A percentile compares a stretch with the other conserved stretches of the same genome.
Conservation (phyloP, 2,888 invertebrate species). For the Drosophila bunnanda region DNA sequence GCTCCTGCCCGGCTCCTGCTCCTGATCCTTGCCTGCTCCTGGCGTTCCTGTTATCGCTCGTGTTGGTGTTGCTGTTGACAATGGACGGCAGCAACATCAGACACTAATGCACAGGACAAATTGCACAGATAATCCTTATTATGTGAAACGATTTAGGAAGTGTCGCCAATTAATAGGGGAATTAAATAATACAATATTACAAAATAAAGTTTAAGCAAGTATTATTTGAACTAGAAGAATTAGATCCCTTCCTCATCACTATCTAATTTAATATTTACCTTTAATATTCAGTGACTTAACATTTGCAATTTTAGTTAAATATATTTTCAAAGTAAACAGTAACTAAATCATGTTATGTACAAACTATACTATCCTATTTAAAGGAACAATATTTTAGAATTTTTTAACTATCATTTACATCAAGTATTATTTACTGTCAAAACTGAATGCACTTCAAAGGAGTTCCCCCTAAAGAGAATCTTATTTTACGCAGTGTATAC, state of each 20-base stretch:
- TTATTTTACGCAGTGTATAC: background rate
- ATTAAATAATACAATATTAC: background rate
- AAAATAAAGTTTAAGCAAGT: background rate
- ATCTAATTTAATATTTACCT: no score
- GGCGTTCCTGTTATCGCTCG: conserved; percentile 28
- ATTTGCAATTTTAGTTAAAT: no score
- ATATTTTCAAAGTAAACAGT: no score
- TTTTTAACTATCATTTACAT: no score
- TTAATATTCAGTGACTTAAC: no score
- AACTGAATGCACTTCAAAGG: no score
- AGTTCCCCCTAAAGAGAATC: rapidly evolving
- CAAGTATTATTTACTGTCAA: no score
- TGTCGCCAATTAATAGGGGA: background rate
- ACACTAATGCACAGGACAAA: conserved; percentile 16
- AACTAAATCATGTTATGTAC: no score
- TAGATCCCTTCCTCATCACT: background rate
- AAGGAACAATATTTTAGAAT: no score
- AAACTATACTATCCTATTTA: no score
- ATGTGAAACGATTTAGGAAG: background rate
- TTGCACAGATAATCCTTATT: background rate
- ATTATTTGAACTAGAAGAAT: background rate
- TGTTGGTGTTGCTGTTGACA: conserved; percentile 50
- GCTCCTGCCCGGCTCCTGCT: conserved; percentile 27
- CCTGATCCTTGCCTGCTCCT: background rate
- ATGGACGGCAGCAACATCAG: conserved; percentile 47